These are phyloP conservation scores for Euspilapteryx auroguttella DNA, from an alignment of 2,888 invertebrate genomes.

Conservation along the genomic window DNA sequence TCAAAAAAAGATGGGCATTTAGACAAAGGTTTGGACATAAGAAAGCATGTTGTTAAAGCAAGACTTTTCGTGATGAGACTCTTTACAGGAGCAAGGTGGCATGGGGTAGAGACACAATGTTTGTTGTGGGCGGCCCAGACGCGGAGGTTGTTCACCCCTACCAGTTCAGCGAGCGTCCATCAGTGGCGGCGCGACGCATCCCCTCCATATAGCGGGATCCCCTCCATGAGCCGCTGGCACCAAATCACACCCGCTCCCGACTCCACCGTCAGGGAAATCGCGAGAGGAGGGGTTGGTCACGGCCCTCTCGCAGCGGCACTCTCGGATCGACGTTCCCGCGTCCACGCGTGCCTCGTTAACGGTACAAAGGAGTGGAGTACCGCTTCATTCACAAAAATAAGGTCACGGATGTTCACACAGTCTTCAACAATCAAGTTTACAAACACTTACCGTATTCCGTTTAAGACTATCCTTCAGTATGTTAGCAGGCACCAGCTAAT, in stretches of 20 bases:
- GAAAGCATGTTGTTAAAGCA: no score
- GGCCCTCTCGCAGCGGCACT: constrained; percentile 31
- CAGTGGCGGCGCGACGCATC: constrained; percentile 46
- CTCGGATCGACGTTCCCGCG: constrained; percentile 27
- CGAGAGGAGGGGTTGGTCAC: constrained; percentile 52
- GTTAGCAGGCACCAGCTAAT: no score
- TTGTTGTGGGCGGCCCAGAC: no score
- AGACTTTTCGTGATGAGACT: no score
- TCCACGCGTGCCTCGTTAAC: constrained; percentile 49
- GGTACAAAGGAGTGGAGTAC: constrained; percentile 48
- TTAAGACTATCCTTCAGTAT: no score
- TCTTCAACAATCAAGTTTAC: constrained; percentile 7
- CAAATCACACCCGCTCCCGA: constrained; percentile 58
- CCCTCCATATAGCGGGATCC: constrained; percentile 57
- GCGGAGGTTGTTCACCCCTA: constrained; percentile 57
- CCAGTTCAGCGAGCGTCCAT: constrained; percentile 48
- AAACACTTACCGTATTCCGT: constrained; percentile 30
- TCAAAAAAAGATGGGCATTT: no score
- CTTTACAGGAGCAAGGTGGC: constrained; percentile 17
- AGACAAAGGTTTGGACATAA: no score
- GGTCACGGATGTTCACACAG: constrained; percentile 42
- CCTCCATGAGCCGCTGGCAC: constrained; percentile 49
- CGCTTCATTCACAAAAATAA: constrained; percentile 33
- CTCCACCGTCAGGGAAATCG: constrained; percentile 51
- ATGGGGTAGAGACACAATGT: constrained; percentile 17